Conservation (phyloP, 2,113 vertebrate genomes). For the Clarias magur region DNA sequence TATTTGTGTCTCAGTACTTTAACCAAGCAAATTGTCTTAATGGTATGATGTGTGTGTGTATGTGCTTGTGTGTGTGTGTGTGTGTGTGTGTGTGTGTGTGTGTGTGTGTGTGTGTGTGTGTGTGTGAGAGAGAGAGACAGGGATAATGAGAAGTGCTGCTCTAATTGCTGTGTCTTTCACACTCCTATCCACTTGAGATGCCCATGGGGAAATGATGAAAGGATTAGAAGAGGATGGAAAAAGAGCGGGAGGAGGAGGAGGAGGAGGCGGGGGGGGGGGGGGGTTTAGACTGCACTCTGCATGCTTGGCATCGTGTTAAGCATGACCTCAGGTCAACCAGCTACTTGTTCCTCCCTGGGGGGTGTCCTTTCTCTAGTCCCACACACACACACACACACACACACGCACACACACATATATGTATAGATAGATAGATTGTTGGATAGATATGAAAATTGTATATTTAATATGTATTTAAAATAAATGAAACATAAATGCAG, state of each 20-base stretch:
- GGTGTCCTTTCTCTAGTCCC: slow-evolving; percentile 4
- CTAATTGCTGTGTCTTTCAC: slow-evolving; percentile 65
- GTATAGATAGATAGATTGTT: too few relatives aligned
- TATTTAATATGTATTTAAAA: too few relatives aligned
- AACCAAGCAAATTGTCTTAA: slow-evolving; percentile 62
- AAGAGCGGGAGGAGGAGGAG: not conserved
- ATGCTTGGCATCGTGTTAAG: slow-evolving; percentile 20
- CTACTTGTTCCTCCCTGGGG: slow-evolving; percentile 7
- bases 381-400: not conserved
- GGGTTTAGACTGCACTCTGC: not conserved
- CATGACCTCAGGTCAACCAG: slow-evolving; percentile 18
- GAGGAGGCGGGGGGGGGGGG: too few relatives aligned
- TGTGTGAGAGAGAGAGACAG: slow-evolving; percentile 12
- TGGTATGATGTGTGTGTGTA: slow-evolving; percentile 33
- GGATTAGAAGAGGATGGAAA: slow-evolving; percentile 32
- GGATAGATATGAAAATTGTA: too few relatives aligned
- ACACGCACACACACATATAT: not conserved
- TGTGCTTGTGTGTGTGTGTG: slow-evolving; percentile 30
- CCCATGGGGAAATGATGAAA: slow-evolving; percentile 41
- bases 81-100: slow-evolving; percentile 16
- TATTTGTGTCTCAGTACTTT: slow-evolving; percentile 42
- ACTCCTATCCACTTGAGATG: slow-evolving; percentile 38
- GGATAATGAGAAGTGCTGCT: slow-evolving; percentile 60
- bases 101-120: not conserved
- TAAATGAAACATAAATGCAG: not conserved